A percentile compares a stretch with the other conserved stretches of the same genome.
phyloP scores from a whole-genome alignment of 2,888 invertebrate genomes.

The Thereva unica region DNA sequence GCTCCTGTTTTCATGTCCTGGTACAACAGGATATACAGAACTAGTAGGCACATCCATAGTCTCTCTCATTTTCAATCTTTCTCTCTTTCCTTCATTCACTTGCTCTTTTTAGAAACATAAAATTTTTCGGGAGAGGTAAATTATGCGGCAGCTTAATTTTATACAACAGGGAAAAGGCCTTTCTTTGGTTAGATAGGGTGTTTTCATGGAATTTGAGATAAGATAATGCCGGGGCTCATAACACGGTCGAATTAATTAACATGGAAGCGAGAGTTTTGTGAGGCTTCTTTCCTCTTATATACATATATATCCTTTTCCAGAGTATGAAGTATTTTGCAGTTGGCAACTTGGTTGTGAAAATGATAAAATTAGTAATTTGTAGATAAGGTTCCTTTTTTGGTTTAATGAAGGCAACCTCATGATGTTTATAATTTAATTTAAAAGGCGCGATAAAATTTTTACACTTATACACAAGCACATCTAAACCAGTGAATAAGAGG shows the following conservation, averaged over 20 bases:
- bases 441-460: slow-evolving; percentile 11
- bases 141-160: slow-evolving; percentile 33
- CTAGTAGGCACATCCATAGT: too few species aligned
- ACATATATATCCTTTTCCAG: too few species aligned
- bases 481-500: too few species aligned
- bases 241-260: slow-evolving; percentile 34
- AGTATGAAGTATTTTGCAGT: slow-evolving; percentile 18
- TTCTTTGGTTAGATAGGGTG: slow-evolving; percentile 4
- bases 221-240: slow-evolving; percentile 27
- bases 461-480: too few species aligned
- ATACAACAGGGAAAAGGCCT: slow-evolving; percentile 17
- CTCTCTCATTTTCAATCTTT: too few species aligned
- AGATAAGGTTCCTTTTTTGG: slow-evolving; percentile 15
- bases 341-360: slow-evolving; percentile 18
- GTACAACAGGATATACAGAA: too few species aligned
- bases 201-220: slow-evolving; percentile 35
- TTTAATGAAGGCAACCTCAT: slow-evolving; percentile 19
- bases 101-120: too few species aligned
- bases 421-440: slow-evolving; percentile 32
- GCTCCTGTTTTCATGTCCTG: too few species aligned
- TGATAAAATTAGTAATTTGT: slow-evolving; percentile 33
- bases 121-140: slow-evolving; percentile 12
- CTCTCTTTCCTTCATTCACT: too few species aligned
- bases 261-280: slow-evolving; percentile 25
- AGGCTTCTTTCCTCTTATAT: neutral